Percentiles rank a stretch among this genome's conserved stretches.
phyloP scores from a whole-genome alignment of 2,113 vertebrate genomes.

The Misgurnus anguillicaudatus region DNA sequence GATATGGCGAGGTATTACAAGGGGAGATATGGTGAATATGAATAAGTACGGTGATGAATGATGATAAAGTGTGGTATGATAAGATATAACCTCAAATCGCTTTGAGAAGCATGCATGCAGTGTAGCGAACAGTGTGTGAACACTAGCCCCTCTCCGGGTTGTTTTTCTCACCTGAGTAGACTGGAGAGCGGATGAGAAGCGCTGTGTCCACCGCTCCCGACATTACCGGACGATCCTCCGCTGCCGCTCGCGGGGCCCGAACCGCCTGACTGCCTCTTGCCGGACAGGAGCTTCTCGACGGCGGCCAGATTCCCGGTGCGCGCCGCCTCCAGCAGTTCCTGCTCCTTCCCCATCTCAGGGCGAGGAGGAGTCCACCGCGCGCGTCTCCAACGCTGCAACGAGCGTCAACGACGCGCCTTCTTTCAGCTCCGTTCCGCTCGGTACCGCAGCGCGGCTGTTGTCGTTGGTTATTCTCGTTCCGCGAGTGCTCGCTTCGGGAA shows the following conservation, averaged over 20 bases:
- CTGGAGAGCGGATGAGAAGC: constrained; percentile 87
- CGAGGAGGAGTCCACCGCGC: constrained; percentile 56
- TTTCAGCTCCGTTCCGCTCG: constrained; percentile 41
- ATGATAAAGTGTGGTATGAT: no score
- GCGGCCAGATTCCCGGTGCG: constrained; percentile 92
- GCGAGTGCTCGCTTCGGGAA: constrained; percentile 57
- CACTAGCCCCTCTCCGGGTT: neutral
- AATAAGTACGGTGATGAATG: no score
- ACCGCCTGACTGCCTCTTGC: constrained; percentile 85
- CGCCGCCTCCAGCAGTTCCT: constrained; percentile 95
- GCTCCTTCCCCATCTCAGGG: constrained; percentile 92
- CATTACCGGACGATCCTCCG: constrained; percentile 72
- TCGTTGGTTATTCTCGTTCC: constrained; percentile 45
- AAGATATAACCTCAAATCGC: no score
- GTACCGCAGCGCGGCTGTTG: constrained; percentile 22
- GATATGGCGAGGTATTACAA: no score
- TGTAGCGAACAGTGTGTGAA: neutral
- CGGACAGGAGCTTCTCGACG: constrained; percentile 92
- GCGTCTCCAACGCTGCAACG: constrained; percentile 45
- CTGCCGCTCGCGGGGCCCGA: constrained; percentile 66
- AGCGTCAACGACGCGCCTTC: constrained; percentile 51
- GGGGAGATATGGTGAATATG: no score
- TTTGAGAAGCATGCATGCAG: no score
- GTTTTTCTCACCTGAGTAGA: constrained; percentile 82
- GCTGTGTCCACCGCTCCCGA: constrained; percentile 72